Percentiles rank a stretch among this genome's conserved stretches.
These are phyloP conservation scores for Pterostichus niger DNA, from an alignment of 2,888 invertebrate species.

Conservation along the genomic window DNA sequence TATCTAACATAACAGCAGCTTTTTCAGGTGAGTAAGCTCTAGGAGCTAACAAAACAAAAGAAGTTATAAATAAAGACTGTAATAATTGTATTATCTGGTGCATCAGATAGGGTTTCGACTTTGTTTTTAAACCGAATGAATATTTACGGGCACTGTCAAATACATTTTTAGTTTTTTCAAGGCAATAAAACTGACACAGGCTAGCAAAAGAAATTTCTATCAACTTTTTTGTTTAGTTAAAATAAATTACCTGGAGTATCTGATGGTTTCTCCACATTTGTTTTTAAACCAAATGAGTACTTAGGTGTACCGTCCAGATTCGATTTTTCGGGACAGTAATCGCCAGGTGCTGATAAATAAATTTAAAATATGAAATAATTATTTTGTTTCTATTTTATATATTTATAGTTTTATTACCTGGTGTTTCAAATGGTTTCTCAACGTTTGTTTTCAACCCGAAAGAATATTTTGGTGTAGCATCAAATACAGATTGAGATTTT, in stretches of 20 bases:
- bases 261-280: slow-evolving; percentile 81
- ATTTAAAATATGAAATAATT: slow-evolving; percentile 72
- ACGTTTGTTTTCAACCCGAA: slow-evolving; percentile 83
- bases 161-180: slow-evolving; percentile 84
- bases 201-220: slow-evolving; percentile 72
- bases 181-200: slow-evolving; percentile 94
- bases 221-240: background rate
- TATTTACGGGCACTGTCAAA: slow-evolving; percentile 84
- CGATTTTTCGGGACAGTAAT: slow-evolving; percentile 90
- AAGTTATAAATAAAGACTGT: too few species aligned
- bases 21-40: slow-evolving; percentile 93
- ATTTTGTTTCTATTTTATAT: slow-evolving; percentile 20
- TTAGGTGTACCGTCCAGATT: slow-evolving; percentile 83
- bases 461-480: slow-evolving; percentile 83
- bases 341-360: slow-evolving; percentile 83
- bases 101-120: slow-evolving; percentile 81
- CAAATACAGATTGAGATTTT: slow-evolving; percentile 79
- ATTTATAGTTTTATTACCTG: slow-evolving; percentile 72
- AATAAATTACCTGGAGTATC: slow-evolving; percentile 77
- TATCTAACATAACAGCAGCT: slow-evolving; percentile 83
- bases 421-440: slow-evolving; percentile 82
- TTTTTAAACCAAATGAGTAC: slow-evolving; percentile 86
- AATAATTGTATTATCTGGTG: slow-evolving; percentile 80
- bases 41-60: slow-evolving; percentile 81
- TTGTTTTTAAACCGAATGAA: slow-evolving; percentile 86